Percentiles rank a stretch among this genome's conserved stretches.
Evolutionary conservation across 1,140 invertebrate genomes (phyloP).

Genomic region (Zelostemma sp.): DNA sequence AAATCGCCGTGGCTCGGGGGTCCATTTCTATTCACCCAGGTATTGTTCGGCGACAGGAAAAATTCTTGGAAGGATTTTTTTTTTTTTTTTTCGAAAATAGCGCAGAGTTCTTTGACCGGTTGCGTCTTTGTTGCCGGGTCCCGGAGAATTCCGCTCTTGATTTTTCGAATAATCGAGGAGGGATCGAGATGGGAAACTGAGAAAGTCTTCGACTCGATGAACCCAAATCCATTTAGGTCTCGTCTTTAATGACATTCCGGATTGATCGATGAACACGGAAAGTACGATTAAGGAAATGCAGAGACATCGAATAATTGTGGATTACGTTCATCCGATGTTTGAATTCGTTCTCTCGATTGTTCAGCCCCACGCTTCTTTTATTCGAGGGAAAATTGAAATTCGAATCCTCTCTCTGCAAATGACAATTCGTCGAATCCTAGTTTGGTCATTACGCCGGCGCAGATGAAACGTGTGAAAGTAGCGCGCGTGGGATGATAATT

Average conservation of each 20-base stretch:
- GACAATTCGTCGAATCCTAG: too few species aligned
- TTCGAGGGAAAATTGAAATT: too few species aligned
- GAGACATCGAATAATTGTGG: too few species aligned
- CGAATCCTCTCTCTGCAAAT: too few species aligned
- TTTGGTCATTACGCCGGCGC: too few species aligned
- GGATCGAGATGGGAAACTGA: constrained; percentile 15
- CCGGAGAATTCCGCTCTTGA: constrained; percentile 11
- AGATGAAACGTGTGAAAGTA: constrained; percentile 17
- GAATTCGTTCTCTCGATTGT: too few species aligned
- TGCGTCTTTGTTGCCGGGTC: constrained; percentile 49
- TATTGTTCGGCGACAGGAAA: constrained; percentile 52
- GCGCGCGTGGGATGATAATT: constrained; percentile 3
- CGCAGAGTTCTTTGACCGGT: constrained; percentile 41
- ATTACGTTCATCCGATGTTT: too few species aligned
- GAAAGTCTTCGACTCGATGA: constrained; percentile 5
- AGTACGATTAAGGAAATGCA: too few species aligned
- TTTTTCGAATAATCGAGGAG: constrained; percentile 35
- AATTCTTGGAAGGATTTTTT: constrained; percentile 64
- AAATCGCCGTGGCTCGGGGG: constrained; percentile 18
- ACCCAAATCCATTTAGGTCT: too few species aligned
- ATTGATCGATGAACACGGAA: too few species aligned
- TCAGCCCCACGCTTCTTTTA: too few species aligned
- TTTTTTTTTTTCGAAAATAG: constrained; percentile 38
- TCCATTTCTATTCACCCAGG: constrained; percentile 23
- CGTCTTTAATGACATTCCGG: too few species aligned